Base-by-base conservation (phyloP, 1,140 invertebrate species). In the Cyclina sinensis region DNA sequence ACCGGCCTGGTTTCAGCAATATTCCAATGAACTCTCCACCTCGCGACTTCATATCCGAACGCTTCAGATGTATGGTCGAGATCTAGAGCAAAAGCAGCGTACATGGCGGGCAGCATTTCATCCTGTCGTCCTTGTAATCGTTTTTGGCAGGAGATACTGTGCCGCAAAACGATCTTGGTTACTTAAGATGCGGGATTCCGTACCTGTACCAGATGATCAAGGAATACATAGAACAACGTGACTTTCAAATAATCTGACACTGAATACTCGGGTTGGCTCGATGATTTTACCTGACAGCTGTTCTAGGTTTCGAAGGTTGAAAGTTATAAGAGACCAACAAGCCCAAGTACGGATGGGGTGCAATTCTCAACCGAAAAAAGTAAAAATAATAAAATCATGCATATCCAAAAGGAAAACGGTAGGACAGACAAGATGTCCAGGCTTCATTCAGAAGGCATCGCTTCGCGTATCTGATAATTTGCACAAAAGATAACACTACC, bases 201-300 rank as follows among this genome's bases (percentile, higher is more conserved):
- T 81, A 62, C 79, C 54, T 81, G 79, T 54, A 62, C 4, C 57
- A 62, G 39, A 80, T 80, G 78, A 27, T 80, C 78, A 9, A 80
- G n/a, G 27, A 81, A 59, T 21, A 62, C 51, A 62, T 62, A 62
- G 35, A 43, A 62, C 51, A 81, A 32, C 21, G 79, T 81, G 11
- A 81, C n/a, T 65, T 65, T 81, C 35, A 21, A 81, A 32, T 81
- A 65, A 39, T 80, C 78, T 14, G 78, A 54, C 9, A 80, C 78
- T 57, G 78, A 12, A 80, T 51, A 27, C 57, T 51, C 7, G 78
- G 78, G 51, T 80, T 80, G 4, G 78, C 78, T 21, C 78, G 39
- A 30, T 80, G 78, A 30, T 80, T 59, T 37, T 80, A 51, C 30
- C 78, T 54, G 21, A 9, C 78, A 57, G 78, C 78, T 80, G 16